Base-by-base conservation (phyloP, 2,888 invertebrate species). In the Agriotes lineatus region DNA sequence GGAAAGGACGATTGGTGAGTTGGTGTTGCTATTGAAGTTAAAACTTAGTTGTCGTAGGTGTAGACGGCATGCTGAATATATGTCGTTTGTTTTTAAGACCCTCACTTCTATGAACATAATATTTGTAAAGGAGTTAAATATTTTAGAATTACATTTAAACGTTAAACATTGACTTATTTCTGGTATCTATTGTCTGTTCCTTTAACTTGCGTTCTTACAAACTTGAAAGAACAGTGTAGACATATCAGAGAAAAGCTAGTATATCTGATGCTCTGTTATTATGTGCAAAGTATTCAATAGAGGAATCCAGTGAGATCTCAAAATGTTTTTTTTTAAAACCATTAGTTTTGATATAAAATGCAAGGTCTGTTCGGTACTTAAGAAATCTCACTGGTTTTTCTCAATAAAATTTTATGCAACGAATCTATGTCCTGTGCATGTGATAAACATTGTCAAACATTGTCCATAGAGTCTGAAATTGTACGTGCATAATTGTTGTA, bases 1-100 rank as follows among this genome's bases (percentile, higher is more conserved):
- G 86, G 86, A 82, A 87, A 87, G 86, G 88, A 87, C 82, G 87
- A 87, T 82, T 87, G 88, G 88, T 88, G 85, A 88, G 87, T 82
- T 76, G 61, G 57, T 67, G 57, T 62, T 67, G 35, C 45, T 70
- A 61, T 67, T 68, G 42, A 62, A 73, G 57, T 73, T 64, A 69
- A 67, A 65, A 69, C 44, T 67, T 72, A 69, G 70, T 50, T 65
- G 58, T 71, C 63, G 65, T 67, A 66, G 65, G 62, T 73, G 67
- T 70, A 71, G 67, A 63, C 33, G 50, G 65, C 62, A 60, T 63
- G 67, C 44, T 16, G 25, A 37, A 57, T 50, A 30, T 19, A 44
- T 45, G 48, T 62, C 10, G 35, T 61, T 33, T 52, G 22, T 48
- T 48, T 48, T 20, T 10, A 19, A n/a, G n/a, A 19, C 20, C n/a